Percentiles rank a stretch among this genome's conserved stretches.
Conservation (phyloP, 2,113 vertebrate genomes). For the Dromiciops gliroides region DNA sequence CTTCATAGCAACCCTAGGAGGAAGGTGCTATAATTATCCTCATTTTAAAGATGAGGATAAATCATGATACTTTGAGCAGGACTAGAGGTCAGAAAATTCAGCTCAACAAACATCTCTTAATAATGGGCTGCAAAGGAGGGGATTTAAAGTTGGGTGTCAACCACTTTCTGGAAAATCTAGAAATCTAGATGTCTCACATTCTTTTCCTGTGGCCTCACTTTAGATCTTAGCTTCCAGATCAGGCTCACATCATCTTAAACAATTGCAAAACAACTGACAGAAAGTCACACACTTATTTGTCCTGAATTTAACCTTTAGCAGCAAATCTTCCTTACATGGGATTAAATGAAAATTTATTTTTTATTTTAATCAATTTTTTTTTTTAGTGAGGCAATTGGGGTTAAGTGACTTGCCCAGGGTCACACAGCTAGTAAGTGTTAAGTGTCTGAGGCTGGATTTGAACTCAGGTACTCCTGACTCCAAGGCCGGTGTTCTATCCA, state of each 20-base stretch:
- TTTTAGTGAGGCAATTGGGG: too few species aligned
- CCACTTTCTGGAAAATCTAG: slow-evolving; percentile 8
- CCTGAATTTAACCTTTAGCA: slow-evolving; percentile 13
- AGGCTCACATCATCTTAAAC: neutral
- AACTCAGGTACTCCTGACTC: too few species aligned
- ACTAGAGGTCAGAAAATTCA: neutral
- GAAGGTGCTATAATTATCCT: neutral
- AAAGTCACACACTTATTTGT: slow-evolving; percentile 13
- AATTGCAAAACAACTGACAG: slow-evolving; percentile 44
- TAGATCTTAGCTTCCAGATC: neutral
- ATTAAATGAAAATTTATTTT: accelerated
- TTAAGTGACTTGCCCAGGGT: too few species aligned
- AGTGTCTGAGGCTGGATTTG: too few species aligned
- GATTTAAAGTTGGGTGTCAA: neutral
- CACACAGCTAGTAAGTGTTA: too few species aligned
- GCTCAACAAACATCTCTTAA: neutral
- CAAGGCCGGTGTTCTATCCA: too few species aligned
- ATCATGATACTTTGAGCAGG: neutral
- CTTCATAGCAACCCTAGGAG: neutral
- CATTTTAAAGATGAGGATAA: neutral
- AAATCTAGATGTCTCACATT: slow-evolving; percentile 49
- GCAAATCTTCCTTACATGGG: neutral
- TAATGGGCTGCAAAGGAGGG: neutral
- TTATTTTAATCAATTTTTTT: too few species aligned
- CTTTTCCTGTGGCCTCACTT: slow-evolving; percentile 46